Evolutionary conservation across 2,797 vertebrate species (phyloP).

Genomic region (Rhincodon typus): DNA sequence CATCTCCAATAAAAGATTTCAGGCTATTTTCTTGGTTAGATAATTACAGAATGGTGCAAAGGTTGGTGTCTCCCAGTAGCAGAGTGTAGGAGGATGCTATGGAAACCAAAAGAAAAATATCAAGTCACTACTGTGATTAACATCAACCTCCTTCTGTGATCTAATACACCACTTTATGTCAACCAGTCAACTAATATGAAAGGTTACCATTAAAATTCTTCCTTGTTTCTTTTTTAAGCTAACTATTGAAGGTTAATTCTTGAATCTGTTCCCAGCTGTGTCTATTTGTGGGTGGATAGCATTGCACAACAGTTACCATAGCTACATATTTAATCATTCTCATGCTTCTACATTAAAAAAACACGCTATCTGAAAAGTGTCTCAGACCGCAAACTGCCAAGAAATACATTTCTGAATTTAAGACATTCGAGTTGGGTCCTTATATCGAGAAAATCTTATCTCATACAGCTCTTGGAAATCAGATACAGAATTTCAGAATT

Average conservation of each 20-base stretch:
- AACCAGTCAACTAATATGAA: conserved; percentile 11
- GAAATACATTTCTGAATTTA: neutral
- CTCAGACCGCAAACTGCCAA: neutral
- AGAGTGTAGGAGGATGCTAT: neutral
- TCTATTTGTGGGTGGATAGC: neutral
- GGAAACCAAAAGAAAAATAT: conserved; percentile 30
- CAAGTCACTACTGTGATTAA: neutral
- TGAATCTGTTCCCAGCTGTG: neutral
- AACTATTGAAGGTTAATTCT: neutral
- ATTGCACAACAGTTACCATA: neutral
- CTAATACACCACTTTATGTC: neutral
- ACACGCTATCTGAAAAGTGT: neutral
- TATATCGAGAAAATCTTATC: neutral
- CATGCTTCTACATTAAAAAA: neutral
- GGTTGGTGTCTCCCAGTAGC: neutral
- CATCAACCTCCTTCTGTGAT: neutral
- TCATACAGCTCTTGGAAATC: neutral
- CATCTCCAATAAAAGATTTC: neutral
- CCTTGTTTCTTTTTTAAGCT: conserved; percentile 3
- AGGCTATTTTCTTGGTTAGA: neutral
- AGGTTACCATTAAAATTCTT: conserved; percentile 8
- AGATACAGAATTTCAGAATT: neutral
- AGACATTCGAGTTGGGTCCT: no score
- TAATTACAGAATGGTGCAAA: conserved; percentile 28
- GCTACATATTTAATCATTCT: neutral